phyloP scores from a whole-genome alignment of 1,140 invertebrate genomes.

The Trinorchestia longiramus region DNA sequence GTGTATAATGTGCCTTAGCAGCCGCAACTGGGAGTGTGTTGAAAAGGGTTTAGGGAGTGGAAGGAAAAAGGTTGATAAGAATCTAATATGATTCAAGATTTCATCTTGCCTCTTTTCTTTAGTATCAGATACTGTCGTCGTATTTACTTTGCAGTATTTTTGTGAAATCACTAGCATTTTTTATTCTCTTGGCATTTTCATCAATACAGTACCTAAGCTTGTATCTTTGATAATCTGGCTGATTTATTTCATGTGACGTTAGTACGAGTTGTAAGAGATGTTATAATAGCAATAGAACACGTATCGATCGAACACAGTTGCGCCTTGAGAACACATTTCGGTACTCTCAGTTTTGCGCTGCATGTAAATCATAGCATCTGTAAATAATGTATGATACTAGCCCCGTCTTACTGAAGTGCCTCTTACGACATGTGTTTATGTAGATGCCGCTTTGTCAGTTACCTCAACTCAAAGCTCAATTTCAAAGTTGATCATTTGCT shows the following conservation, averaged over 20 bases:
- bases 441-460: not conserved
- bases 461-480: constrained; percentile 13
- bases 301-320: not conserved
- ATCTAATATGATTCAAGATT: not conserved
- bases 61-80: not conserved
- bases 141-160: not conserved
- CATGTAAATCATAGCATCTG: not conserved
- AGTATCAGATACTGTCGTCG: not conserved
- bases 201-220: not conserved
- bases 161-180: not conserved
- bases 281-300: not conserved
- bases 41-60: not conserved
- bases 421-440: constrained; percentile 1
- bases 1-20: constrained; percentile 25
- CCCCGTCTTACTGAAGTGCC: constrained; percentile 47
- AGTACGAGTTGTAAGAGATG: not conserved
- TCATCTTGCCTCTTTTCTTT: not conserved
- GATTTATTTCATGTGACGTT: not conserved
- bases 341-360: constrained; percentile 28
- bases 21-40: constrained; percentile 9
- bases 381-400: constrained; percentile 36
- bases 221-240: not conserved
- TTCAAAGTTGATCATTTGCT: not conserved
- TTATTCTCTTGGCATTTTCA: not conserved
- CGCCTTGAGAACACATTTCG: not conserved